Conservation (phyloP, 35 echinoderm and acorn worm species). For the Anneissia japonica region DNA sequence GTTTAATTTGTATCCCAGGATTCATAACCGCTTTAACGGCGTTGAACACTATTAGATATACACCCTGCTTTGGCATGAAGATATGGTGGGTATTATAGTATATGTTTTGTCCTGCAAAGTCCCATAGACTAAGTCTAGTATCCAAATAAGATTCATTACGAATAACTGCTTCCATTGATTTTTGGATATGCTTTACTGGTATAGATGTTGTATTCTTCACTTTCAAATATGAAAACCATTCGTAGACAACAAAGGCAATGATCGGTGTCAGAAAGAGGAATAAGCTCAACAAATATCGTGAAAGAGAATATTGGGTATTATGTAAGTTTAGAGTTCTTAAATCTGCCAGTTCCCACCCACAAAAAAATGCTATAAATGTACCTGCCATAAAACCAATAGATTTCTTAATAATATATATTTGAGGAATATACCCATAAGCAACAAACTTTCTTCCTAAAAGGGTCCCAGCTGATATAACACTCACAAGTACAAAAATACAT, state of each 20-base stretch:
- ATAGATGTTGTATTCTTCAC: neutral
- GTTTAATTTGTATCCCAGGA: neutral
- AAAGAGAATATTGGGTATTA: neutral
- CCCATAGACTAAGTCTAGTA: neutral
- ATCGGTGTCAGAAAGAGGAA: neutral
- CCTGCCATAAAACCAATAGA: neutral
- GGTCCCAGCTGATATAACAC: neutral
- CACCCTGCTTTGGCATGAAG: neutral
- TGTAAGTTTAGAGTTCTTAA: neutral
- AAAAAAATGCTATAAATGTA: neutral
- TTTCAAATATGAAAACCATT: neutral
- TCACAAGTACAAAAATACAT: neutral
- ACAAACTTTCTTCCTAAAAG: neutral
- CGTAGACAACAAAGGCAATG: neutral
- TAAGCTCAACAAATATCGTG: neutral
- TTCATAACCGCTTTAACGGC: neutral
- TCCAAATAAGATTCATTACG: neutral
- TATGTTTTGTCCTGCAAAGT: conserved; percentile 4
- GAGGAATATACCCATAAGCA: neutral
- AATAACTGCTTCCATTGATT: neutral
- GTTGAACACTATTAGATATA: conserved; percentile 8
- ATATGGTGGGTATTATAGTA: conserved; percentile 13
- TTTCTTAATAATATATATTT: neutral
- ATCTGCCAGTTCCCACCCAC: neutral
- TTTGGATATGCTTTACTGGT: neutral